These are phyloP conservation scores for Microctenopoma lineatum DNA, from an alignment of 2,797 vertebrate genomes.

Conservation along the genomic window DNA sequence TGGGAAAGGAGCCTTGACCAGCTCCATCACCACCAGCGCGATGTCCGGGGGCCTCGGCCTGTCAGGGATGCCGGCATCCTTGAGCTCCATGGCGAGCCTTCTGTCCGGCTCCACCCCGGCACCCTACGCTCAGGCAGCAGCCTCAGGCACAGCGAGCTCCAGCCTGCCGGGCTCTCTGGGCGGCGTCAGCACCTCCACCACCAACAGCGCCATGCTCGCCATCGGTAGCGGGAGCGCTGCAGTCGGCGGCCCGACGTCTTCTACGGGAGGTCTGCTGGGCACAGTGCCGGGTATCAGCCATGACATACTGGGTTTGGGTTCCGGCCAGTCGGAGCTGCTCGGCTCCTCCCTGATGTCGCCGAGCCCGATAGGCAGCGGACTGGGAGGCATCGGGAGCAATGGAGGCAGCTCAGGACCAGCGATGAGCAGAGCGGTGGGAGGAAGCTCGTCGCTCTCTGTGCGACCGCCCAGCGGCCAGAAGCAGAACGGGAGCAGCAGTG, in stretches of 20 bases:
- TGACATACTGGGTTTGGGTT: conserved; percentile 81
- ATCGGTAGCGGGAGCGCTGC: conserved; percentile 66
- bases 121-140: conserved; percentile 89
- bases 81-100: conserved; percentile 74
- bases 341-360: conserved; percentile 64
- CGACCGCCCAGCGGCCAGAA: conserved; percentile 81
- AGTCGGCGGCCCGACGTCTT: conserved; percentile 71
- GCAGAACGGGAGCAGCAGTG: conserved; percentile 91
- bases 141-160: conserved; percentile 62
- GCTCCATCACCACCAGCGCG: conserved; percentile 59
- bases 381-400: conserved; percentile 79
- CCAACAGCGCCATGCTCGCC: conserved; percentile 46
- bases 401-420: conserved; percentile 60
- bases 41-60: conserved; percentile 73
- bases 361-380: conserved; percentile 62
- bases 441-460: conserved; percentile 55
- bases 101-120: conserved; percentile 83
- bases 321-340: conserved; percentile 54
- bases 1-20: conserved; percentile 59
- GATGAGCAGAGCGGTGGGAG: conserved; percentile 52
- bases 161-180: conserved; percentile 68
- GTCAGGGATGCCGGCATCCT: conserved; percentile 81
- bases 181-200: conserved; percentile 49
- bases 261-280: conserved; percentile 70
- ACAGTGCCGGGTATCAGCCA: conserved; percentile 66